These are phyloP conservation scores for Umimayanthus kanabou DNA, from an alignment of 92 coral and sea anemone species.

Conservation along the genomic window DNA sequence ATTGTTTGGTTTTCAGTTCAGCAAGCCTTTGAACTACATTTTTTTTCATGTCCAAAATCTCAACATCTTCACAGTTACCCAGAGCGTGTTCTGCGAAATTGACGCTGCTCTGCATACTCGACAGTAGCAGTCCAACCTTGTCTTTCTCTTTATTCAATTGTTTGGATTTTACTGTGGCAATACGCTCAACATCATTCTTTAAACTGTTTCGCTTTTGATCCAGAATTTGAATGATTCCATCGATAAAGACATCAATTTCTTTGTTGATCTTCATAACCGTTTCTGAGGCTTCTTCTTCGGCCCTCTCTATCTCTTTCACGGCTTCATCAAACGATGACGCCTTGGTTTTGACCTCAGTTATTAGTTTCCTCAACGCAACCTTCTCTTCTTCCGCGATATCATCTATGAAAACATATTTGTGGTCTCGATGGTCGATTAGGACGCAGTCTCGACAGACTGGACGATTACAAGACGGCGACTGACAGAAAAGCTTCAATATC, in stretches of 20 bases:
- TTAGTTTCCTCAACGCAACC: background rate
- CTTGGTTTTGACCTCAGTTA: background rate
- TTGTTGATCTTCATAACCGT: background rate
- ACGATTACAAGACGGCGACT: background rate
- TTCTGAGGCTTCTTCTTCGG: background rate
- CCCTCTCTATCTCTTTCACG: background rate
- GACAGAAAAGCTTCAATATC: slow-evolving; percentile 59
- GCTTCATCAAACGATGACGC: background rate
- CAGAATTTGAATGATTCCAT: background rate
- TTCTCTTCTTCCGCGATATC: background rate
- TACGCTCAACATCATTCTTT: background rate
- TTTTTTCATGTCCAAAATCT: background rate
- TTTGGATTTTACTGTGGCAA: background rate
- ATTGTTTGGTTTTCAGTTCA: background rate
- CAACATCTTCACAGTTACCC: background rate
- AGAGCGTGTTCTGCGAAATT: background rate
- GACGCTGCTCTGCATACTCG: slow-evolving; percentile 2
- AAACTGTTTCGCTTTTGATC: background rate
- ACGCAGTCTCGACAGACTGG: background rate
- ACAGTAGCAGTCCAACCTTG: background rate
- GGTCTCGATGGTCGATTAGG: background rate
- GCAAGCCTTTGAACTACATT: background rate
- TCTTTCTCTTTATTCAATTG: background rate
- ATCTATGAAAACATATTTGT: too few relatives aligned
- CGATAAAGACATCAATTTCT: background rate